These are phyloP conservation scores for Palythoa caribaeorum DNA, from an alignment of 92 coral and sea anemone genomes.

Conservation along the genomic window DNA sequence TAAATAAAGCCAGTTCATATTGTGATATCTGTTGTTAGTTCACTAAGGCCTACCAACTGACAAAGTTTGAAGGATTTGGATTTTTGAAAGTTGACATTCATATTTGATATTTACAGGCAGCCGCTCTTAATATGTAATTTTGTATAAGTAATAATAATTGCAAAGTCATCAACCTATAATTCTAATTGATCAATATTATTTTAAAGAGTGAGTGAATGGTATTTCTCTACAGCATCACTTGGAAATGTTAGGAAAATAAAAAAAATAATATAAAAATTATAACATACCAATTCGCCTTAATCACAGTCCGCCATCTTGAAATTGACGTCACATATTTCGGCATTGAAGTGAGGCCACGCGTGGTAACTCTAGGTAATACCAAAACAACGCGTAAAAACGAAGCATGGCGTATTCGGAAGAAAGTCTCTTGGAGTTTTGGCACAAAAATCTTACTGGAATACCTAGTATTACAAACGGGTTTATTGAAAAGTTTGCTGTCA, in stretches of 20 bases:
- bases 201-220: constrained; percentile 4
- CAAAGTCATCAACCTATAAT: constrained; percentile 8
- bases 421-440: constrained; percentile 61
- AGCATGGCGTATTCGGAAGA: constrained; percentile 23
- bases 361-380: constrained; percentile 26
- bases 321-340: constrained; percentile 55
- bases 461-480: constrained; percentile 53
- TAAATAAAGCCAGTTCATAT: too few relatives aligned
- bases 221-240: background rate
- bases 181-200: constrained; percentile 13
- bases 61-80: too few relatives aligned
- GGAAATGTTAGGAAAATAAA: background rate
- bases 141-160: background rate
- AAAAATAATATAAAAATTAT: too few relatives aligned
- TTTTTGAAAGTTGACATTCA: too few relatives aligned
- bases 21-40: too few relatives aligned
- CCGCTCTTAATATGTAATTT: background rate
- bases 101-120: too few relatives aligned
- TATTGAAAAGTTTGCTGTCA: constrained; percentile 51
- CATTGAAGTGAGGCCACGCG: constrained; percentile 56
- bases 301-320: constrained; percentile 64
- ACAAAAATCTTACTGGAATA: constrained; percentile 48
- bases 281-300: constrained; percentile 58
- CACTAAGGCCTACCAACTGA: too few relatives aligned
- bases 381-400: background rate